Evolutionary conservation across 2,797 vertebrate genomes (phyloP), one percentile per base, ranked within the genome.

Genomic region (Rhynchotus rufescens): DNA sequence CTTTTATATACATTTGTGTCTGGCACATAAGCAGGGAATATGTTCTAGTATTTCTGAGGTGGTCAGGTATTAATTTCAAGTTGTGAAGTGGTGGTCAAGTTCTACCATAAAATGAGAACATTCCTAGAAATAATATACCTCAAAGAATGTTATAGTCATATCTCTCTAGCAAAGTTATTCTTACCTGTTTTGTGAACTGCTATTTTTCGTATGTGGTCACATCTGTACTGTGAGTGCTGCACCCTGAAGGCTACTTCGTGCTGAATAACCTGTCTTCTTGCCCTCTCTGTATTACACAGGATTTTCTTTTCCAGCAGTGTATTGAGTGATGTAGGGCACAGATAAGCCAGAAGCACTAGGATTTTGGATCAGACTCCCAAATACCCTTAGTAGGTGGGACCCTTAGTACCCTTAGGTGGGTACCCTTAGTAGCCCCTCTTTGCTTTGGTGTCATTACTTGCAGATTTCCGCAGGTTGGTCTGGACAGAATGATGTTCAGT

Each of bases 291-390:
- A 36, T 2, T 5, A 51, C 36, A 42, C 0, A 3, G 23, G 61
- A n/a, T 91, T 91, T 92, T 52, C 45, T 47, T 30, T 90, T 10
- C 66, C 36, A 52, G 51, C 23, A 23, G 21, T 88, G 91, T 74
- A 45, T 3, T 57, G 26, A 90, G 64, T 56, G 57, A 12, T 6
- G 6, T 30, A 78, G 76, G 74, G 30, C 61, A 72, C 15, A 66
- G 17, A 32, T 86, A 64, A 93, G 84, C 34, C 21, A 81, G 51
- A 86, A 59, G 10, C 12, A 54, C 2, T 84, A 57, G 23, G 36
- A 84, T 88, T 86, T 89, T 38, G 42, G 11, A 3, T 82, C 26
- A 82, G 67, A 57, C 61, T 77, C 61, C 60, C 51, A 76, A 51
- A 42, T 21, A 4, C 42, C 76, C n/a, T 75, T 89, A 12, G 49